Percentiles rank a stretch among this genome's conserved stretches.
These are phyloP conservation scores for Sebastes cheni DNA, from an alignment of 2,797 vertebrate genomes.

Conservation along the genomic window DNA sequence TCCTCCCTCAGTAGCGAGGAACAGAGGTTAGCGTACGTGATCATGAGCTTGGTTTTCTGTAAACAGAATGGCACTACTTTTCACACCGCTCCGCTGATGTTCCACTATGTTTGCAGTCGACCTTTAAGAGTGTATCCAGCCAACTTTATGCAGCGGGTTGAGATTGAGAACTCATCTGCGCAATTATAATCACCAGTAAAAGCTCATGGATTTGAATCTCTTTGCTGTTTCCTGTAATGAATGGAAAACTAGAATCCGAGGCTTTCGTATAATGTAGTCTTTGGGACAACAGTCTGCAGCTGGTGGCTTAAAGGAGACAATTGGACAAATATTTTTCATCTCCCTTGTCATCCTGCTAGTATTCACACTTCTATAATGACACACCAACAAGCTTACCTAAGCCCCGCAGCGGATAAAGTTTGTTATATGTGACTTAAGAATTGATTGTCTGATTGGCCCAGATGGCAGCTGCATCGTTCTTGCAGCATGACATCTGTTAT, in stretches of 20 bases:
- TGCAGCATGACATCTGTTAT: constrained; percentile 10
- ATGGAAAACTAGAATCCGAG: constrained; percentile 27
- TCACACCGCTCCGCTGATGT: constrained; percentile 4
- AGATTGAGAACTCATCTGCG: constrained; percentile 4
- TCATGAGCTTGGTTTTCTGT: neutral
- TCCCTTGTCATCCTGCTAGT: constrained; percentile 8
- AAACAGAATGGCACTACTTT: neutral
- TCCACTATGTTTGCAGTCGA: neutral
- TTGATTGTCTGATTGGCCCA: constrained; percentile 26
- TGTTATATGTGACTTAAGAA: constrained; percentile 17
- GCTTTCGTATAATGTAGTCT: constrained; percentile 22
- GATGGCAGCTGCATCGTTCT: constrained; percentile 13
- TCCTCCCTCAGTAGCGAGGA: neutral
- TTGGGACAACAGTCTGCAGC: constrained; percentile 27
- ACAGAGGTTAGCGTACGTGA: neutral
- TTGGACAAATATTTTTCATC: constrained; percentile 24
- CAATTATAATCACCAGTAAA: constrained; percentile 14
- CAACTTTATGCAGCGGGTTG: neutral
- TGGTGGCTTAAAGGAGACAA: constrained; percentile 37
- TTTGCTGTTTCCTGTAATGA: constrained; percentile 18
- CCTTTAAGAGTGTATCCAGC: constrained; percentile 2
- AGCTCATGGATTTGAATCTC: constrained; percentile 16
- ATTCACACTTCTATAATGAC: constrained; percentile 28
- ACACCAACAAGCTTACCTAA: constrained; percentile 17
- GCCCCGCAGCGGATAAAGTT: constrained; percentile 15